phyloP scores from a whole-genome alignment of 2,888 invertebrate species.

The Drosophila paranaensis region DNA sequence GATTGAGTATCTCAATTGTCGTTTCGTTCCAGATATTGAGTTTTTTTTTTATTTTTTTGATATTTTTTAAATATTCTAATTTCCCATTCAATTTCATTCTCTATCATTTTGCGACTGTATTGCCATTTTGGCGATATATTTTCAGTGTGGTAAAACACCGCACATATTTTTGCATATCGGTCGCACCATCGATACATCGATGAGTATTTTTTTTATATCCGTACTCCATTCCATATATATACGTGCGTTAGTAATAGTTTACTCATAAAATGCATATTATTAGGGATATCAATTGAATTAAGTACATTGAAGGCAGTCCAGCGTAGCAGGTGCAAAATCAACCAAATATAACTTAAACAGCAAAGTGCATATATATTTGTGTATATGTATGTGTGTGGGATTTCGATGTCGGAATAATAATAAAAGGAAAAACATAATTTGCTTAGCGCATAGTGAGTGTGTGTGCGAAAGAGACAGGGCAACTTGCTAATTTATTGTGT shows the following conservation, averaged over 20 bases:
- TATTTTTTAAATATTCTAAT: background rate
- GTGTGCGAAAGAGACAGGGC: conserved; percentile 26
- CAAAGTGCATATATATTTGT: conserved; percentile 14
- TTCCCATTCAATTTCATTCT: too few relatives aligned
- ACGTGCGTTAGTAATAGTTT: conserved; percentile 74
- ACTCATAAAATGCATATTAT: conserved; percentile 65
- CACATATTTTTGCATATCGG: conserved; percentile 22
- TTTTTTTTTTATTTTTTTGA: too few relatives aligned
- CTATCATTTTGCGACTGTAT: background rate
- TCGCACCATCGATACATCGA: conserved; percentile 35
- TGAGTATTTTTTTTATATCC: conserved; percentile 23
- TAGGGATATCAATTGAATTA: conserved; percentile 57
- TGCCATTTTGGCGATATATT: background rate
- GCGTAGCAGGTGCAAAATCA: conserved; percentile 30
- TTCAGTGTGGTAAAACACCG: conserved; percentile 17
- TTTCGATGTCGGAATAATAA: conserved; percentile 29
- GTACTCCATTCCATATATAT: conserved; percentile 56
- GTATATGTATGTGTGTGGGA: conserved; percentile 20
- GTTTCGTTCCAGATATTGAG: background rate
- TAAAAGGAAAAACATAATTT: conserved; percentile 30
- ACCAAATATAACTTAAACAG: conserved; percentile 28
- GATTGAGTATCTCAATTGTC: too few relatives aligned
- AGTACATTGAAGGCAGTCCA: conserved; percentile 39
- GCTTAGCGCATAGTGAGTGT: conserved; percentile 38
- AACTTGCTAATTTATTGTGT: conserved; percentile 63